phyloP scores from a whole-genome alignment of 1,140 invertebrate species.

The Wasmannia auropunctata region DNA sequence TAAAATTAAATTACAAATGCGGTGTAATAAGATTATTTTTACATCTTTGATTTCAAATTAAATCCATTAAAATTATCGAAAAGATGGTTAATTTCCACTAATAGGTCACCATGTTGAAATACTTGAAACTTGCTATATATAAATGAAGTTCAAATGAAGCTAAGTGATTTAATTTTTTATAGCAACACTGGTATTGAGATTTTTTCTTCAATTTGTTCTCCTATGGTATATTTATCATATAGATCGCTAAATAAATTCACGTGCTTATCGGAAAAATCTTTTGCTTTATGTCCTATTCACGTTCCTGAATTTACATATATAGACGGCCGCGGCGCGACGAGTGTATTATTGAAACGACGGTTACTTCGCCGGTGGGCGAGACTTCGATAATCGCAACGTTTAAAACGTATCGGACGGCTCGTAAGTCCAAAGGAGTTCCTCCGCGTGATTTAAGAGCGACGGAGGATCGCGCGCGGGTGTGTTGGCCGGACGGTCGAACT shows the following conservation, averaged over 20 bases:
- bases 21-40: not conserved
- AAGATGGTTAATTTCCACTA: not conserved
- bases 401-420: slow-evolving; percentile 1
- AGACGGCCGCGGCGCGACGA: not conserved
- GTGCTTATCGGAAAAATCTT: not conserved
- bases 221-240: not conserved
- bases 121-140: slow-evolving; percentile 5
- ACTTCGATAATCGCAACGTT: slow-evolving; percentile 22
- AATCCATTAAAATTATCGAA: not conserved
- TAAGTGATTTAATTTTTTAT: slow-evolving; percentile 27
- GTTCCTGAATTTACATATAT: not conserved
- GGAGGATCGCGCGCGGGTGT: not conserved
- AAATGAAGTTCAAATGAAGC: slow-evolving; percentile 4
- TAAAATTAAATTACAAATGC: not conserved
- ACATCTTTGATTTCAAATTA: not conserved
- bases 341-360: slow-evolving; percentile 3
- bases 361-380: not conserved
- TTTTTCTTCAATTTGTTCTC: not conserved
- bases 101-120: not conserved
- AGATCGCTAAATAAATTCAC: not conserved
- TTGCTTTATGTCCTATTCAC: not conserved
- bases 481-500: not conserved
- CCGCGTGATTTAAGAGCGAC: slow-evolving; percentile 44
- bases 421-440: slow-evolving; percentile 7
- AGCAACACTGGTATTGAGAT: not conserved